phyloP scores from a whole-genome alignment of 2,113 vertebrate genomes.

The Tautogolabrus adspersus region DNA sequence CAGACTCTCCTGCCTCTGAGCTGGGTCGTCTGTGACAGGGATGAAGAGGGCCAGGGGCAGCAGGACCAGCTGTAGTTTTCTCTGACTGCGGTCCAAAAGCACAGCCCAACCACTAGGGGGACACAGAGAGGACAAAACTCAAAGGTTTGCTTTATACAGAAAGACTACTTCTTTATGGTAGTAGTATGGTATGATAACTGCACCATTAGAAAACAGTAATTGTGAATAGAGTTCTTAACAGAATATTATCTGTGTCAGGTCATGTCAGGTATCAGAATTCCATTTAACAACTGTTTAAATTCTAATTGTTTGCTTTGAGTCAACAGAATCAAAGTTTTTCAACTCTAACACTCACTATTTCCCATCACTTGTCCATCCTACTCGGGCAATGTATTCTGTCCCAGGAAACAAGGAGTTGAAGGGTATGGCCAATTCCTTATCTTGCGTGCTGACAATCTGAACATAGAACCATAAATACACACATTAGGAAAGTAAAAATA shows the following conservation, averaged over 20 bases:
- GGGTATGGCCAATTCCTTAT: slow-evolving; percentile 92
- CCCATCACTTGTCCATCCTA: slow-evolving; percentile 95
- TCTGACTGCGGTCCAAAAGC: slow-evolving; percentile 94
- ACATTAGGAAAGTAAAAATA: background rate
- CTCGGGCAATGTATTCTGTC: slow-evolving; percentile 94
- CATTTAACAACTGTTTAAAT: background rate
- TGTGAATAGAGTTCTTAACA: no score
- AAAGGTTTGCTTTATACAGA: background rate
- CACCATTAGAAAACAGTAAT: background rate
- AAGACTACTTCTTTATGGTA: background rate
- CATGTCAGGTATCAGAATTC: background rate
- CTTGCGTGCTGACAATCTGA: slow-evolving; percentile 89
- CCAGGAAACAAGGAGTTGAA: slow-evolving; percentile 90
- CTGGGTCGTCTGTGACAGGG: slow-evolving; percentile 85
- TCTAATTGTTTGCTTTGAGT: slow-evolving; percentile 7
- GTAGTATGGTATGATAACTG: no score
- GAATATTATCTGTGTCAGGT: background rate
- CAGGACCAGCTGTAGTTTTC: slow-evolving; percentile 91
- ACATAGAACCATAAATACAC: slow-evolving; percentile 20
- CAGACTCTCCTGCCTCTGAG: slow-evolving; percentile 86
- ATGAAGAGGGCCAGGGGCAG: slow-evolving; percentile 92
- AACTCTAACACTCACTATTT: slow-evolving; percentile 86
- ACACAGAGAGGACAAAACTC: slow-evolving; percentile 10
- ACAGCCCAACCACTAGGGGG: slow-evolving; percentile 92
- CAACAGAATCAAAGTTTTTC: background rate